These are phyloP conservation scores for Chunga burmeisteri DNA, from an alignment of 2,113 vertebrate genomes.

Conservation along the genomic window DNA sequence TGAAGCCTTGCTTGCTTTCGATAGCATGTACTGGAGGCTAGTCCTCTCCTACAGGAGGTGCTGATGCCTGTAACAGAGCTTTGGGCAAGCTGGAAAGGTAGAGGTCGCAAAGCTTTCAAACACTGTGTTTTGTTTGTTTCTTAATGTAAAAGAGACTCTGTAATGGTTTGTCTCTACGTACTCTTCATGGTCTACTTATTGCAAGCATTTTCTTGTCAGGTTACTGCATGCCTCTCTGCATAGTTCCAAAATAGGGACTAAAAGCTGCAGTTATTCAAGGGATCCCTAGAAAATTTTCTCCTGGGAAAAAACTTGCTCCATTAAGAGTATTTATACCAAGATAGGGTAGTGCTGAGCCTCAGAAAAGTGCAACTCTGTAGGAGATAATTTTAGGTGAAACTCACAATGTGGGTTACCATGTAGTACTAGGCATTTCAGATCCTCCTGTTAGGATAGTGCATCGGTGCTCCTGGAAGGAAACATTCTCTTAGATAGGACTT, in stretches of 20 bases:
- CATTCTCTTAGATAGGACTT: fast-evolving
- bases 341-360: background rate
- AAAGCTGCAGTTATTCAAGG: background rate
- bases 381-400: background rate
- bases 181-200: background rate
- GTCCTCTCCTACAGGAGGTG: fast-evolving
- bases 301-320: background rate
- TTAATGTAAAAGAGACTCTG: background rate
- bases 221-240: background rate
- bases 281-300: background rate
- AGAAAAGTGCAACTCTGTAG: background rate
- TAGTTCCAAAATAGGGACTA: background rate
- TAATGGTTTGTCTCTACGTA: background rate
- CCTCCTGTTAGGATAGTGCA: background rate
- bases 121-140: background rate
- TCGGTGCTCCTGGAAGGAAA: background rate
- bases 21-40: fast-evolving
- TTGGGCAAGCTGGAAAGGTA: background rate
- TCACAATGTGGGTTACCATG: background rate
- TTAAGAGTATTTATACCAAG: background rate
- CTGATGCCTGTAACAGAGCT: background rate
- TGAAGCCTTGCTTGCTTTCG: background rate
- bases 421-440: background rate
- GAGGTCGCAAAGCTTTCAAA: background rate
- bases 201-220: background rate